Evolutionary conservation across 92 coral and sea anemone species (phyloP).

Genomic region (Bergia puertoricense): DNA sequence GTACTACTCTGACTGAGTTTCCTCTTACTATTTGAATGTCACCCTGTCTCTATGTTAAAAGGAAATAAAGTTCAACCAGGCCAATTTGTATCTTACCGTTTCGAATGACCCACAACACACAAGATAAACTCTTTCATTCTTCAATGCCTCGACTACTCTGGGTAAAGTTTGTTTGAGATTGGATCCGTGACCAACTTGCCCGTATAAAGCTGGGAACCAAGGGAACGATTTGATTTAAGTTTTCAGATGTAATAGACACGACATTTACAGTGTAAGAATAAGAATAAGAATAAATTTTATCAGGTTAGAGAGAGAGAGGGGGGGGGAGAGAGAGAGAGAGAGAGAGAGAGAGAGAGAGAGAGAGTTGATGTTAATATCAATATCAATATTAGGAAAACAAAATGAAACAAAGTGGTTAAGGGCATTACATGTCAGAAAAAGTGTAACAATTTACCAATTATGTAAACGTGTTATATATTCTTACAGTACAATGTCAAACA

Average conservation of each 20-base stretch:
- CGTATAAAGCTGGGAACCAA: slow-evolving; percentile 70
- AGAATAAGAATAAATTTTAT: no score
- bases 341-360: no score
- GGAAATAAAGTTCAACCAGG: background rate
- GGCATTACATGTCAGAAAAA: no score
- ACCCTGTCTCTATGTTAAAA: background rate
- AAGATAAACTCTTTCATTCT: slow-evolving; percentile 74
- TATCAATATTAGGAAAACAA: no score
- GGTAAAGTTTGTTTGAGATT: slow-evolving; percentile 81
- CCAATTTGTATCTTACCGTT: slow-evolving; percentile 67
- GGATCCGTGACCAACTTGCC: slow-evolving; percentile 91
- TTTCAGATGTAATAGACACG: background rate
- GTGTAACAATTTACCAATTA: background rate
- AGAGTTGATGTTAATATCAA: background rate
- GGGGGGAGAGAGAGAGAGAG: no score
- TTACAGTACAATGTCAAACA: background rate
- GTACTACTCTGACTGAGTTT: background rate
- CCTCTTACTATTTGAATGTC: background rate
- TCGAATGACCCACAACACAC: slow-evolving; percentile 98
- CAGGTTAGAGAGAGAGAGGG: no score
- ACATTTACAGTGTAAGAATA: background rate
- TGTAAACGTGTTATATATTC: background rate
- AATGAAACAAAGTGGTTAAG: no score
- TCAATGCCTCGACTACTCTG: slow-evolving; percentile 67
- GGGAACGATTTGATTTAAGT: background rate